Evolutionary conservation across 2,888 invertebrate species (phyloP), one percentile per base, ranked within the genome.

Genomic region (Timema cristinae): DNA sequence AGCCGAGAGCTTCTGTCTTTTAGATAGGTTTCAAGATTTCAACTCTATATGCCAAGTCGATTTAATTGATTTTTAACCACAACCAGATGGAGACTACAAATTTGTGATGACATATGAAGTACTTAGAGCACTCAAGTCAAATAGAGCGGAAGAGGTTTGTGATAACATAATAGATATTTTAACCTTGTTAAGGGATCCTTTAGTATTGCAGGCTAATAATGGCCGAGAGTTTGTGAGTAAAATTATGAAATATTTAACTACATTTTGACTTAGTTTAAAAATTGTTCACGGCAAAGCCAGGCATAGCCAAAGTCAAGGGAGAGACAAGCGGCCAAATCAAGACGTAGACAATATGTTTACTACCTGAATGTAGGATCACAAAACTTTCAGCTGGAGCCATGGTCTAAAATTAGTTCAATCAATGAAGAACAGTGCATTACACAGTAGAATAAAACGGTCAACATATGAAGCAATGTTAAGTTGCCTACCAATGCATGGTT

Each of bases 91-190:
- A 49, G 72, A 78, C 51, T 80, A 73, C 74, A 81, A 80, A 72
- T 82, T 81, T 74, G 79, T 82, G 48, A 72, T 81, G 15, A 81
- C 82, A 78, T 82, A 82, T 77, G 77, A 82, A 11, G 67, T 77
- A 11, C 75, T 82, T 7, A 75, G 80, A 68, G 71, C 82, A 7
- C 73, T 82, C n/a, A 74, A 78, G 76, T 78, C 75, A 6, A 81
- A 81, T 70, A 73, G 72, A 71, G 79, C 81, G 5, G 75, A 72
- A 69, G 81, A 82, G 74, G 80, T 82, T 82, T 80, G 81, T 50
- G 74, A 79, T 71, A 70, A 77, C 13, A 66, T 83, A 5, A 63
- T 79, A 7, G 50, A 67, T 7, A 67, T 67, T 13, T 67, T 67
- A 11, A 67, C 50, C 6, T 13, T 67, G 8, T 50, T 67, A 13